These are phyloP conservation scores for Ptychoptera albimana DNA, from an alignment of 2,888 invertebrate species.

Conservation along the genomic window DNA sequence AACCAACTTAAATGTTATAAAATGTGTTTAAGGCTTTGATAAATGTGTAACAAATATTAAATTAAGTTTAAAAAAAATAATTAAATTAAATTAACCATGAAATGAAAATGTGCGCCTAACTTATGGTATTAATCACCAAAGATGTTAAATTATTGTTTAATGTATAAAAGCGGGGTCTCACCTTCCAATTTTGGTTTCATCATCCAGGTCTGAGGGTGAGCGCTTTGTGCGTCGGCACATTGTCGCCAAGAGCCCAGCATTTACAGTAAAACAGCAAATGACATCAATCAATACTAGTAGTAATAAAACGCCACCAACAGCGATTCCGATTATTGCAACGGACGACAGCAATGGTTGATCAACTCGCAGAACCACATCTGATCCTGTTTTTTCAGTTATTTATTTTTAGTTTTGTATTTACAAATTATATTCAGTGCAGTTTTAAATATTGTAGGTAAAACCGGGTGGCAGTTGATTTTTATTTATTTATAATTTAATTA, in stretches of 20 bases:
- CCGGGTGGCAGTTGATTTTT: too few species aligned
- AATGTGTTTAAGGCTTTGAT: too few species aligned
- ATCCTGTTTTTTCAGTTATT: constrained; percentile 15
- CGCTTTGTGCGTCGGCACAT: constrained; percentile 38
- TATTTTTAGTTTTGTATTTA: neutral
- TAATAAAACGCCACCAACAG: constrained; percentile 63
- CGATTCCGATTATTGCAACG: constrained; percentile 69
- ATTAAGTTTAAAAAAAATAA: too few species aligned
- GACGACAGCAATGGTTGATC: constrained; percentile 26
- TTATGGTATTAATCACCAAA: too few species aligned
- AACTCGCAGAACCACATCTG: constrained; percentile 26
- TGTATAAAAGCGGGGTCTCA: constrained; percentile 27
- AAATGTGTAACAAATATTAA: too few species aligned
- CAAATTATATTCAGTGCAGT: neutral
- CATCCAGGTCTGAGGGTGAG: constrained; percentile 42
- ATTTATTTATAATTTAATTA: too few species aligned
- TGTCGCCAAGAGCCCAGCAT: constrained; percentile 49
- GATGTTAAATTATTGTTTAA: too few species aligned
- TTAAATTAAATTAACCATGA: too few species aligned
- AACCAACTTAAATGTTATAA: too few species aligned
- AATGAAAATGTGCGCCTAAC: too few species aligned
- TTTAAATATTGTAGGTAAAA: too few species aligned
- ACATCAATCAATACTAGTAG: constrained; percentile 74
- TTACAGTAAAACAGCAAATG: constrained; percentile 54
- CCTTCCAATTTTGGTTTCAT: constrained; percentile 74